phyloP scores from a whole-genome alignment of 1,140 invertebrate species.

The Saxidomus purpurata region DNA sequence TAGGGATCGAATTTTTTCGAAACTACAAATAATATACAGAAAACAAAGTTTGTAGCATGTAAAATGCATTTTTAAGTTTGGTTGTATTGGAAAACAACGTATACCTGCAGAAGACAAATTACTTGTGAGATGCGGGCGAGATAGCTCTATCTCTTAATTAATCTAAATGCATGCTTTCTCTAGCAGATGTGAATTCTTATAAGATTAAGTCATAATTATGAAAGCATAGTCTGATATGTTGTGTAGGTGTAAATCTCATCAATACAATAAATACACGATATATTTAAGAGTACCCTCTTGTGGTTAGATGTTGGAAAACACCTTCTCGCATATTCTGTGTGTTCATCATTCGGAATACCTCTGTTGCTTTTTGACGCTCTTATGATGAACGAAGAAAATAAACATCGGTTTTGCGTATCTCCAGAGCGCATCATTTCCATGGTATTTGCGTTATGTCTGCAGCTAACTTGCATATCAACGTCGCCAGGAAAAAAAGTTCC shows the following conservation, averaged over 20 bases:
- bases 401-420: background rate
- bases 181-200: background rate
- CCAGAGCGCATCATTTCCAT: background rate
- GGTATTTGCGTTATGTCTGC: background rate
- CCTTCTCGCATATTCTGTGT: background rate
- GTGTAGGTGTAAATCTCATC: background rate
- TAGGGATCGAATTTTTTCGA: background rate
- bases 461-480: background rate
- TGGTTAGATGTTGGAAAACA: background rate
- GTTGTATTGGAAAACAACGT: background rate
- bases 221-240: background rate
- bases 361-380: background rate
- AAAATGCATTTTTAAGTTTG: background rate
- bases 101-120: background rate
- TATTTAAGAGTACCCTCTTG: background rate
- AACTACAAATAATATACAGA: background rate
- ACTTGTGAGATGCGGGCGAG: background rate
- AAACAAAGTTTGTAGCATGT: background rate
- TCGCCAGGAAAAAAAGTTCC: background rate
- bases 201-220: conserved; percentile 8
- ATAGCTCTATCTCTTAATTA: background rate
- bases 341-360: background rate
- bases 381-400: background rate
- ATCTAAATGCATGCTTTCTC: background rate
- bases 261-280: background rate